Evolutionary conservation across 2,113 vertebrate species (phyloP).

Genomic region (Rana temporaria): DNA sequence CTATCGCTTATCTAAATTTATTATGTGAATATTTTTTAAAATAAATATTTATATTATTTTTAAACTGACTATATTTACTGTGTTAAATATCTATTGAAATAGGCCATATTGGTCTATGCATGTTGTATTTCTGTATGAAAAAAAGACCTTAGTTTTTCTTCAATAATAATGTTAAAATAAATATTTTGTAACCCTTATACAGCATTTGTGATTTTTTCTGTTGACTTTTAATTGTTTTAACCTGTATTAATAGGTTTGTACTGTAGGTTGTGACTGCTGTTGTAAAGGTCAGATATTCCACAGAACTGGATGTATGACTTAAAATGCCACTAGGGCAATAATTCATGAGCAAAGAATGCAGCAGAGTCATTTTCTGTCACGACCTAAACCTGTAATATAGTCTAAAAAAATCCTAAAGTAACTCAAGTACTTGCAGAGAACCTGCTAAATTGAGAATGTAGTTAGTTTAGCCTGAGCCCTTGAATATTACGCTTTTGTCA

Average conservation of each 20-base stretch:
- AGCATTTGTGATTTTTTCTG: not conserved
- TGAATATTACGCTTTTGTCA: too few species aligned
- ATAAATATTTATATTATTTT: slow-evolving; percentile 78
- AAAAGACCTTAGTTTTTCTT: slow-evolving; percentile 77
- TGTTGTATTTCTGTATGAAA: slow-evolving; percentile 94
- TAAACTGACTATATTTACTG: slow-evolving; percentile 83
- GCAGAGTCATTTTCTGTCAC: too few species aligned
- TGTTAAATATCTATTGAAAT: slow-evolving; percentile 77
- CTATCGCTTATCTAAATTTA: slow-evolving; percentile 70
- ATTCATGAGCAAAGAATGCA: too few species aligned
- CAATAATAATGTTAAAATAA: slow-evolving; percentile 85
- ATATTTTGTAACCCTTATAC: slow-evolving; percentile 73
- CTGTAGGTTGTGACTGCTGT: not conserved
- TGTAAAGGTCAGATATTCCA: not conserved
- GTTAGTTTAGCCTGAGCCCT: too few species aligned
- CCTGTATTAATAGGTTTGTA: too few species aligned
- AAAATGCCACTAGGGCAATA: too few species aligned
- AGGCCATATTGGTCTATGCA: slow-evolving; percentile 90
- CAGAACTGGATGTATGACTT: not conserved
- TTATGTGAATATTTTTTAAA: slow-evolving; percentile 71
- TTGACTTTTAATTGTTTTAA: not conserved
- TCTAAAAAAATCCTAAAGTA: too few species aligned
- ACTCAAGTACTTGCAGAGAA: too few species aligned
- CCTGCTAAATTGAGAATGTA: too few species aligned
- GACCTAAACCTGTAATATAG: too few species aligned